These are phyloP conservation scores for Pediacus dermestoides DNA, from an alignment of 2,888 invertebrate species.

Conservation along the genomic window DNA sequence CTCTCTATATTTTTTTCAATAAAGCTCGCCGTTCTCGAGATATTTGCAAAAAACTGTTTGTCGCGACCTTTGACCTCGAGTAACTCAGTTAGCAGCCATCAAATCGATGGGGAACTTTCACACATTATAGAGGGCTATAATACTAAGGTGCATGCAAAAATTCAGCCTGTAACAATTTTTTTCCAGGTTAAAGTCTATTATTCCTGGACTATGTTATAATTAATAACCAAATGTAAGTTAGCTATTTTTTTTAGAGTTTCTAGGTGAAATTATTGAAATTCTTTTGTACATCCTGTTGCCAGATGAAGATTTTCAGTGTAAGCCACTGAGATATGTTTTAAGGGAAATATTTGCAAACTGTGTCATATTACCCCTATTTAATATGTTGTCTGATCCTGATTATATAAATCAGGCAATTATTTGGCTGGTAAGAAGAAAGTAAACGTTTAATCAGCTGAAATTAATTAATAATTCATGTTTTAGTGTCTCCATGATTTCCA, in stretches of 20 bases:
- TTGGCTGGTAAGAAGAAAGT: slow-evolving; percentile 72
- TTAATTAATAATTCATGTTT: slow-evolving; percentile 34
- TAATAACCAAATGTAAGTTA: too few relatives aligned
- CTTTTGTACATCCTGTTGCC: slow-evolving; percentile 79
- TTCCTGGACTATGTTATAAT: too few relatives aligned
- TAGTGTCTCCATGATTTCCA: slow-evolving; percentile 74
- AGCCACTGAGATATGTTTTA: slow-evolving; percentile 71
- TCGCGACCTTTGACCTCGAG: too few relatives aligned
- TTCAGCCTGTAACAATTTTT: too few relatives aligned
- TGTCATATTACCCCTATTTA: slow-evolving; percentile 56
- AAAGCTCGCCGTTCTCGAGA: too few relatives aligned
- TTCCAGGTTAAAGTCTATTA: too few relatives aligned
- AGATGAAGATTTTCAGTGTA: slow-evolving; percentile 79
- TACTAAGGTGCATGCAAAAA: too few relatives aligned
- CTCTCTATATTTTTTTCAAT: too few relatives aligned
- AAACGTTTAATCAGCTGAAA: slow-evolving; percentile 1
- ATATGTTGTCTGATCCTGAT: slow-evolving; percentile 82
- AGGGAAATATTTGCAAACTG: slow-evolving; percentile 56
- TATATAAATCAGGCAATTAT: slow-evolving; percentile 86
- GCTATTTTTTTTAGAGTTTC: slow-evolving; percentile 59
- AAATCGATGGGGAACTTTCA: too few relatives aligned
- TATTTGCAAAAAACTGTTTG: too few relatives aligned
- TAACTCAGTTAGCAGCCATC: too few relatives aligned
- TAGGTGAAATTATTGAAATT: slow-evolving; percentile 79
- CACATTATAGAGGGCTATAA: too few relatives aligned